These are phyloP conservation scores for Indicator indicator DNA, from an alignment of 2,113 vertebrate genomes.

Conservation along the genomic window DNA sequence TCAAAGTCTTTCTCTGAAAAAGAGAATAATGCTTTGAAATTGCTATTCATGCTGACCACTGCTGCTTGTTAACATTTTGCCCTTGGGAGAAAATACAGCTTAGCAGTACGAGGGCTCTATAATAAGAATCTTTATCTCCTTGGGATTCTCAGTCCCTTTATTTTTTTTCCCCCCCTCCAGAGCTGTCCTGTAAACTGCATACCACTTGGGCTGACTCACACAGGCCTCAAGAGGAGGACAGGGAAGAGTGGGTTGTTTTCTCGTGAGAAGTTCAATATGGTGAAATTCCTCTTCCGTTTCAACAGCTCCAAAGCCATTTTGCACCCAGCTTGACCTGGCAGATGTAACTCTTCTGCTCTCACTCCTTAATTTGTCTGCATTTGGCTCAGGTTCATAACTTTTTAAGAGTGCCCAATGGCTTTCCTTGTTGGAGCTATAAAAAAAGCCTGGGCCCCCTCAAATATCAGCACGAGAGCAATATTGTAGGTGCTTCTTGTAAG, in stretches of 20 bases:
- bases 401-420: conserved; percentile 29
- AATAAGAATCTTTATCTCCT: conserved; percentile 42
- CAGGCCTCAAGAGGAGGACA: neutral
- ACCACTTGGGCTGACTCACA: conserved; percentile 32
- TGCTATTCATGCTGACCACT: neutral
- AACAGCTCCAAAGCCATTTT: conserved; percentile 51
- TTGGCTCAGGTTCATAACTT: conserved; percentile 63
- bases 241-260: conserved; percentile 11
- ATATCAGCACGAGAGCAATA: conserved; percentile 50
- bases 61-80: conserved; percentile 41
- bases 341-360: conserved; percentile 71
- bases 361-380: conserved; percentile 71
- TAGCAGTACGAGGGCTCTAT: neutral
- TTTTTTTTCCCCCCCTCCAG: neutral
- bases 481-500: conserved; percentile 12
- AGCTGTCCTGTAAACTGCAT: conserved; percentile 13
- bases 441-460: conserved; percentile 64
- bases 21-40: conserved; percentile 31
- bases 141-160: neutral
- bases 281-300: conserved; percentile 63
- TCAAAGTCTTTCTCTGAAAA: conserved; percentile 15
- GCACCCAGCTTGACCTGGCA: conserved; percentile 73
- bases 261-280: conserved; percentile 34
- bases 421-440: conserved; percentile 41
- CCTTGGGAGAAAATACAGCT: conserved; percentile 37